A percentile compares a stretch with the other conserved stretches of the same genome.
These are phyloP conservation scores for Bombus fervidus DNA, from an alignment of 1,140 invertebrate genomes.

Conservation along the genomic window DNA sequence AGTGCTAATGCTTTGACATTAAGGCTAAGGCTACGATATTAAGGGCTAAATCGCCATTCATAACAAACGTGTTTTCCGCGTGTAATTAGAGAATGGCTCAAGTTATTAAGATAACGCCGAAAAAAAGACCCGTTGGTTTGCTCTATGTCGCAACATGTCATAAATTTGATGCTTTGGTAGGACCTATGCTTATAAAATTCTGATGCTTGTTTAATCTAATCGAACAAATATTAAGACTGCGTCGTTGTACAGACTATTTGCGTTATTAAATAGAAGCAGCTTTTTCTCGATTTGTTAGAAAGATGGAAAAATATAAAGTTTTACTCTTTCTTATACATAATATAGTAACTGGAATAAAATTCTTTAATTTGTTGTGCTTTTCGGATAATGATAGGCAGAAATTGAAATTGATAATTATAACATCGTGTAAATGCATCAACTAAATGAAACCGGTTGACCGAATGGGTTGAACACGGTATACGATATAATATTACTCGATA, in stretches of 20 bases:
- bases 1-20: conserved; percentile 27
- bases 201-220: neutral
- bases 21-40: conserved; percentile 29
- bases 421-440: no score
- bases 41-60: conserved; percentile 17
- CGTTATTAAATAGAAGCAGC: neutral
- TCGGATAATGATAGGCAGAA: no score
- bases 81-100: conserved; percentile 36
- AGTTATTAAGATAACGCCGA: conserved; percentile 36
- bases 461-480: no score
- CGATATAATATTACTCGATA: no score
- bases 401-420: neutral
- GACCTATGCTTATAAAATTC: neutral
- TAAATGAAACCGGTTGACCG: no score
- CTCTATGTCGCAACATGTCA: neutral
- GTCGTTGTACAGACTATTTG: neutral
- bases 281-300: no score
- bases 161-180: conserved; percentile 3
- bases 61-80: neutral
- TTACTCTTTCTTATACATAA: no score
- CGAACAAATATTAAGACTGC: neutral
- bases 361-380: no score
- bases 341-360: no score
- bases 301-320: no score
- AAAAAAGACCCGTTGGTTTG: neutral